Base-by-base conservation (phyloP, 1,140 invertebrate genomes). In the Nymphalis io region DNA sequence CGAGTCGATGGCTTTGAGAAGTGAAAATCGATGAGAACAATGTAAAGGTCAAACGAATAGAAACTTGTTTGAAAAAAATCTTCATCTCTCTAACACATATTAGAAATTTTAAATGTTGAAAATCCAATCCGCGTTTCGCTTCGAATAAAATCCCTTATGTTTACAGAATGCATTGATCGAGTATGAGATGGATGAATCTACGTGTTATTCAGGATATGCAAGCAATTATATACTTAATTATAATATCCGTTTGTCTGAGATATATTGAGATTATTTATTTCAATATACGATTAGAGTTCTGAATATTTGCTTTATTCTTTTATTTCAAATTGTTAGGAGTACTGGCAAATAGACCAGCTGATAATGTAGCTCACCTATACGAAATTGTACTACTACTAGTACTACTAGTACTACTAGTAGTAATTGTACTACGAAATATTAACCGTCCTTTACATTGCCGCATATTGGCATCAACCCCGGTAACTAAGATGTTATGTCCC, bases 211-310 rank as follows among this genome's bases (percentile, higher is more conserved):
- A 55, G n/a, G 23, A 55, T 55, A 27, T 55, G 23, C 21, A 27
- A 33, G 51, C 51, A 55, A 55, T 55, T 55, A 55, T 27, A 15
- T 55, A 55, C 15, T 27, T 55, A 55, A 55, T 55, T 55, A 55
- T 55, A 8, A n/a, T 55, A 23, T 55, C 51, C 51, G 51, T 15
- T 55, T 27, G 15, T 55, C 23, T 55, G 8, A 55, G 51, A 55
- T 55, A 12, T 53, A 21, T 23, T 55, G 10, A 55, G 21, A 21
- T 55, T 55, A 55, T 55, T 27, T 23, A 12, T 23, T 27, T 23
- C 21, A 55, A 55, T 55, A 27, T 55, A 21, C 27, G 10, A 51
- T 51, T 8, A 21, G 20, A 13, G 10, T 33, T 33, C 5, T 8
- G 10, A 33, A 33, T 8, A 33, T 33, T 33, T 33, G 27, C n/a